A percentile compares a stretch with the other conserved stretches of the same genome.
Evolutionary conservation across 2,888 invertebrate genomes (phyloP).

Genomic region (Tetragnatha montana): DNA sequence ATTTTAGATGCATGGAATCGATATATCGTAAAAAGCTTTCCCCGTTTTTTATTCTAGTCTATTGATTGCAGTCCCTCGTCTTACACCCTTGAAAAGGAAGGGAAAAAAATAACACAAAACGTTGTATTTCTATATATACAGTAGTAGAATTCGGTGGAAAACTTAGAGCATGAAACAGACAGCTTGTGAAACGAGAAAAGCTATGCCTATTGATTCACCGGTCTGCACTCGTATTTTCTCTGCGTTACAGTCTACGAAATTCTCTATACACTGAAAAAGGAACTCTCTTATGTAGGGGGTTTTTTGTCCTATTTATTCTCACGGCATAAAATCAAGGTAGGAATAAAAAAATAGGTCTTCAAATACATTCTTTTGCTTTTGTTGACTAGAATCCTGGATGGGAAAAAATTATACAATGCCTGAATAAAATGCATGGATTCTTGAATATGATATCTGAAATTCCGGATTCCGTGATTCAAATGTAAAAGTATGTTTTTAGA

Average conservation of each 20-base stretch:
- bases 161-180: constrained; percentile 62
- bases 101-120: constrained; percentile 52
- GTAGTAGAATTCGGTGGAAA: constrained; percentile 40
- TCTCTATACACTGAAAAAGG: background rate
- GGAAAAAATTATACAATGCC: background rate
- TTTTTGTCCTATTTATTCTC: background rate
- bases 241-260: constrained; percentile 14
- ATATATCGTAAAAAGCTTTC: constrained; percentile 44
- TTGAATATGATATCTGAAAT: constrained; percentile 16
- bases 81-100: background rate
- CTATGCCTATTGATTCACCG: constrained; percentile 52
- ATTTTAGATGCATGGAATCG: constrained; percentile 46
- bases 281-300: background rate
- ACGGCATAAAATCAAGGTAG: background rate
- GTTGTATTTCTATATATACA: constrained; percentile 21
- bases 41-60: constrained; percentile 31
- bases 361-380: background rate
- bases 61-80: constrained; percentile 36
- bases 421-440: background rate
- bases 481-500: background rate
- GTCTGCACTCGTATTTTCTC: background rate
- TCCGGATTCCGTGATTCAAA: background rate
- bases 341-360: constrained; percentile 10
- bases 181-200: constrained; percentile 55
- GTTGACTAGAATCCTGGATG: background rate